phyloP scores from a whole-genome alignment of 2,113 vertebrate species.

The Oxyura jamaicensis region DNA sequence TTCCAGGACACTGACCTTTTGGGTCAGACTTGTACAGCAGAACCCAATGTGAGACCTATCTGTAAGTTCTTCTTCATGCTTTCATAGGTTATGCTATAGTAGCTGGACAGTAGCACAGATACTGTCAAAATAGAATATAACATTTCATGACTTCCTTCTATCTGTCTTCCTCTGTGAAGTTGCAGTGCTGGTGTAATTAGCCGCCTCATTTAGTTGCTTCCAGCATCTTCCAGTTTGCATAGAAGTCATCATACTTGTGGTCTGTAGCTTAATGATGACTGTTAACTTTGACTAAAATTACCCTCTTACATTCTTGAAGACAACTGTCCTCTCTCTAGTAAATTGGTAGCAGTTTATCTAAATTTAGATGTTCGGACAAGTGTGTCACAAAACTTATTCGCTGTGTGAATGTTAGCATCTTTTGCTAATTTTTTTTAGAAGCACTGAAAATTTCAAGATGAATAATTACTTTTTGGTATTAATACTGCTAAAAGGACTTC shows the following conservation, averaged over 20 bases:
- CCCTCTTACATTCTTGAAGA: not conserved
- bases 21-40: not conserved
- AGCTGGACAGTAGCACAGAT: not conserved
- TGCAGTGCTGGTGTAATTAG: not conserved
- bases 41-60: not conserved
- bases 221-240: not conserved
- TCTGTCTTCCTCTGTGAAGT: not conserved
- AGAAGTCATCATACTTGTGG: not conserved
- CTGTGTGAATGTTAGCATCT: not conserved
- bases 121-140: not conserved
- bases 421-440: not conserved
- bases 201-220: not conserved
- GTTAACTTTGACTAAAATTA: not conserved
- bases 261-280: not conserved
- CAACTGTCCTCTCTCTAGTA: not conserved
- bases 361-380: not conserved
- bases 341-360: not conserved
- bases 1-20: not conserved
- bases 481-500: not conserved
- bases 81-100: not conserved
- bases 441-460: not conserved
- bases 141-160: not conserved
- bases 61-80: not conserved
- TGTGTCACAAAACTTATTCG: not conserved
- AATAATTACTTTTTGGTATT: not conserved